Conservation (phyloP, 2,888 invertebrate species). For the Cactoblastis cactorum region DNA sequence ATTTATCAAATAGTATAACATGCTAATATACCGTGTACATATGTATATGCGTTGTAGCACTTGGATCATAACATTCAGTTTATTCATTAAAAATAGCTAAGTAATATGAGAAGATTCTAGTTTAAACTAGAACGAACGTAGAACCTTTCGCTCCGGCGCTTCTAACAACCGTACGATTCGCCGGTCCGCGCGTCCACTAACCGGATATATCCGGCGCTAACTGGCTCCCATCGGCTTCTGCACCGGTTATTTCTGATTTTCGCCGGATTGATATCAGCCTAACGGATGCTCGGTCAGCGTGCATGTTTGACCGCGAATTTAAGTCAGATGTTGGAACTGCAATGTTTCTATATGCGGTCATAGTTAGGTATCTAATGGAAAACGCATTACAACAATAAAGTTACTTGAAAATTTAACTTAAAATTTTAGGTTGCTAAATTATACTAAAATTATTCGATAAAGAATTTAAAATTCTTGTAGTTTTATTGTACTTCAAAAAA, state of each 20-base stretch:
- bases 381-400: no score
- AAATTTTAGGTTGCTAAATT: no score
- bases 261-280: not conserved
- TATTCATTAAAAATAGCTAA: not conserved
- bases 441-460: no score
- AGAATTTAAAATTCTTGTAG: no score
- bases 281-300: slow-evolving; percentile 6
- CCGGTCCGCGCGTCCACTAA: slow-evolving; percentile 34
- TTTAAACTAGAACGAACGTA: not conserved
- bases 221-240: slow-evolving; percentile 22
- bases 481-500: no score
- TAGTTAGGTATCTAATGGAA: no score
- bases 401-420: no score
- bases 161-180: slow-evolving; percentile 39
- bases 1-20: no score
- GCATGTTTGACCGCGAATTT: not conserved
- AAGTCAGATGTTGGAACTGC: not conserved
- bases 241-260: slow-evolving; percentile 4
- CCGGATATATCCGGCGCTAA: slow-evolving; percentile 30
- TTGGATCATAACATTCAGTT: no score
- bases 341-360: not conserved
- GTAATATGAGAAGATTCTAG: not conserved
- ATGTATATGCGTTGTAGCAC: no score
- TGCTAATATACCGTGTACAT: no score
- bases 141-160: slow-evolving; percentile 25